These are phyloP conservation scores for Drosophila gunungcola DNA, from an alignment of 1,140 invertebrate genomes.

Conservation along the genomic window DNA sequence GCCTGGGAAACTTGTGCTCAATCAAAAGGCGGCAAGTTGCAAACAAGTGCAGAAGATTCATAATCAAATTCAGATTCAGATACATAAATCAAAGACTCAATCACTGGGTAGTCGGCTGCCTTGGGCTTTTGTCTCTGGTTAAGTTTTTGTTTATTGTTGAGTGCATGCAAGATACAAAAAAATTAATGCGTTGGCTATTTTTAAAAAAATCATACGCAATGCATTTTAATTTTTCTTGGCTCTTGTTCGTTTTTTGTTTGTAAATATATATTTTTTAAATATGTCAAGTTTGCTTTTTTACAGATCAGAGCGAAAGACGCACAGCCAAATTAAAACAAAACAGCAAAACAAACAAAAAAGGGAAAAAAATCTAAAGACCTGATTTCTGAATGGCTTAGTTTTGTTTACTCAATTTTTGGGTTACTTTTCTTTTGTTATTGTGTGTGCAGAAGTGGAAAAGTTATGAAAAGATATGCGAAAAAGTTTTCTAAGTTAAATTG, in stretches of 20 bases:
- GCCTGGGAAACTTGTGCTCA: slow-evolving; percentile 16
- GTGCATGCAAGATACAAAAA: slow-evolving; percentile 54
- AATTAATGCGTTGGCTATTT: slow-evolving; percentile 71
- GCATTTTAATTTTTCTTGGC: slow-evolving; percentile 57
- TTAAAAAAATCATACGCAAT: slow-evolving; percentile 74
- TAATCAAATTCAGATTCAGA: slow-evolving; percentile 3
- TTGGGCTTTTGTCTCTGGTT: slow-evolving; percentile 27
- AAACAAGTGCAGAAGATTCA: slow-evolving; percentile 7
- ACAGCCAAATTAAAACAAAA: slow-evolving; percentile 4
- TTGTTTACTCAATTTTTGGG: slow-evolving; percentile 18
- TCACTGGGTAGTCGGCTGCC: slow-evolving; percentile 17
- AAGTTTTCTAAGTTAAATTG: slow-evolving; percentile 24
- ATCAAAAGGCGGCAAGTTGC: slow-evolving; percentile 5
- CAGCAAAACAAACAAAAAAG: slow-evolving; percentile 19
- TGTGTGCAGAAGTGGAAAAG: slow-evolving; percentile 51
- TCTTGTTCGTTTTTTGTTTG: slow-evolving; percentile 44
- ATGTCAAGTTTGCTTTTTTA: slow-evolving; percentile 78
- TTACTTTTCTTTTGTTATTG: slow-evolving; percentile 27
- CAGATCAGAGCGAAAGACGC: slow-evolving; percentile 12
- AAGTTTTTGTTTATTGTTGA: slow-evolving; percentile 33
- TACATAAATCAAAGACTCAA: slow-evolving; percentile 39
- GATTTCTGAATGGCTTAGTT: slow-evolving; percentile 44
- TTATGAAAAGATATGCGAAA: slow-evolving; percentile 20
- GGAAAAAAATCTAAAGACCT: slow-evolving; percentile 46
- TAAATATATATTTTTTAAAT: slow-evolving; percentile 67